Base-by-base conservation (phyloP, 1,140 invertebrate species). In the Pinna nobilis region DNA sequence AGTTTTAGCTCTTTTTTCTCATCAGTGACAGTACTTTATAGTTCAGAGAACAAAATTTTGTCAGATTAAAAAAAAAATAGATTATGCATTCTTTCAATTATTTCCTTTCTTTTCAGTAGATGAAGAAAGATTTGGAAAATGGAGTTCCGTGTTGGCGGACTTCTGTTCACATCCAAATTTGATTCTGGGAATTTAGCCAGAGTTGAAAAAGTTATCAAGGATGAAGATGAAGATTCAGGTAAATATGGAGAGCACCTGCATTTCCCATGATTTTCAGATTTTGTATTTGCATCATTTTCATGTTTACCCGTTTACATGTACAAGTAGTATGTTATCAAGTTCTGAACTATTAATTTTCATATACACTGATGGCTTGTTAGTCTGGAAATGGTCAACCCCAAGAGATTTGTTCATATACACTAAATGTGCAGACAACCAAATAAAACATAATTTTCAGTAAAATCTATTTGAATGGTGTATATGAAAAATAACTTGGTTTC, bases 181-280 rank as follows among this genome's bases (percentile, higher is more conserved):
- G 95, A 97, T 88, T 97, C 95, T 32, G 94, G 95, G 39, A 97
- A 97, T 91, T 90, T 96, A 76, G 92, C 92, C 39, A 92, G 91
- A 86, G 95, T 95, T 49, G 94, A 95, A 70, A 87, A 86, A 70
- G 85, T 89, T 3, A 61, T 53, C 3, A 84, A 68, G 68, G 83
- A 86, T 67, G 86, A 86, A 30, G 84, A 85, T 32, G 85, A 85
- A 55, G 84, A 86, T 35, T 49, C 50, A 69, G 78, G 80, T 82
- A 69, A 51, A 37, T 55, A n/a, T 3, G n/a, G n/a, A n/a, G n/a
- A n/a, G n/a, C n/a, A n/a, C n/a, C n/a, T n/a, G n/a, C n/a, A n/a
- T n/a, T n/a, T n/a, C n/a, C n/a, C n/a, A n/a, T n/a, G n/a, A n/a
- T n/a, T n/a, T n/a, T n/a, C n/a, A n/a, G n/a, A n/a, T n/a, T n/a